Base-by-base conservation (phyloP, 1,140 invertebrate species). In the Solenopsis invicta region DNA sequence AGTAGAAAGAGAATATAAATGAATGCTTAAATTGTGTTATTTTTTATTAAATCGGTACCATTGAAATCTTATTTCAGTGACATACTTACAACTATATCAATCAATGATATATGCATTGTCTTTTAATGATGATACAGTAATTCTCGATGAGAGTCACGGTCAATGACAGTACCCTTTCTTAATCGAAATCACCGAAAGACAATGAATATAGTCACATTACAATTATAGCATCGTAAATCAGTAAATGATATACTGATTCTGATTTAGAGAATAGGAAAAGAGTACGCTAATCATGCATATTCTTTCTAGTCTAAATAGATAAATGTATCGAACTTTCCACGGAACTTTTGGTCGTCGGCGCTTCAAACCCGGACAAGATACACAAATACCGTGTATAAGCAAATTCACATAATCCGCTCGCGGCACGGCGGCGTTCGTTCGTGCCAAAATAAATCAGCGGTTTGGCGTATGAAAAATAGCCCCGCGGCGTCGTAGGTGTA, bases 361-460 rank as follows among this genome's bases (percentile, higher is more conserved):
- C 67, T n/a, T 52, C 48, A 54, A 71, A 84, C 62, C 16, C 34
- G 77, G 16, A 18, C 77, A 50, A 71, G 56, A 61, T 50, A 69
- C 48, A 67, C 59, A 56, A 88, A 54, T 34, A 21, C 84, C 41
- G 74, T 56, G 52, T 54, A 74, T 16, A 56, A 88, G 87, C 52
- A 67, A 61, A 89, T 72, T 89, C 88, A 45, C 76, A 87, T 87
- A 82, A 89, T 89, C 34, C 62, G 88, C 88, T 61, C 59, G 71
- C 48, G 74, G 87, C 87, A 54, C 74, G 41, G 50, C 81, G 34
- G n/a, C 69, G 88, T 87, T 85, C 64, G 80, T 90, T 88, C 75
- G 64, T 90, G 88, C 78, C 85, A 85, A 89, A 92, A 89, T 91
- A 90, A 90, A 90, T 90, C 91, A 90, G 76, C 56, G 82, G 81